Base-by-base conservation (phyloP, 2,888 invertebrate species). In the Digitonthophagus gazella region DNA sequence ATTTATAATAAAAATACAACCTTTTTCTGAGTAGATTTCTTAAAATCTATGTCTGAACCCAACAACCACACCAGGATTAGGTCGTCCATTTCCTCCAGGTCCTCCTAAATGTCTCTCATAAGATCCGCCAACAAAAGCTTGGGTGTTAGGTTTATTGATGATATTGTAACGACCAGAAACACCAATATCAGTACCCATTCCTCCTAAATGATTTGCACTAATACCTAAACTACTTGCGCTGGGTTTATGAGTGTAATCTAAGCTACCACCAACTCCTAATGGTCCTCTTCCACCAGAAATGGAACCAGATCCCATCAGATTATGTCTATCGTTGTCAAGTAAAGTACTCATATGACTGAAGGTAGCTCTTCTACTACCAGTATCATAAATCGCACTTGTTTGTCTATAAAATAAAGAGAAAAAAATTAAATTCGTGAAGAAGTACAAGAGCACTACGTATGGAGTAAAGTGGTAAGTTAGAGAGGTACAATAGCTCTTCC, bases 171-270 rank as follows among this genome's bases (percentile, higher is more conserved):
- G 28, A 15, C 70, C 72, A 63, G 28, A 20, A 3, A 67, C 72
- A 20, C 65, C 28, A 2, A 71, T 64, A 44, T 72, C 70, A 20
- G 72, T 72, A 5, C 70, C 72, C 8, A 44, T 61, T 44, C 70
- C 70, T 56, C 70, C 55, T 11, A 67, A 66, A 44, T 72, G 65
- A n/a, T 58, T 8, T 8, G 70, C 70, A 15, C 65, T 67, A 20
- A 70, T 54, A 15, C 56, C 56, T 3, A 72, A 22, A 2, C 15
- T 15, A 65, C 72, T 72, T 15, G 63, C 70, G 1, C 19, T 70
- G 5, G 72, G 74, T 71, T 72, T 73, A 58, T 75, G 74, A 1
- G 58, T 58, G 67, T 75, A 75, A 57, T 74, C 73, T 6, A 75
- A 61, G 14, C 44, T 15, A 3, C 72, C 73, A 14, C 74, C 73